These are phyloP conservation scores for Pollenia labialis DNA, from an alignment of 2,888 invertebrate genomes.

Conservation along the genomic window DNA sequence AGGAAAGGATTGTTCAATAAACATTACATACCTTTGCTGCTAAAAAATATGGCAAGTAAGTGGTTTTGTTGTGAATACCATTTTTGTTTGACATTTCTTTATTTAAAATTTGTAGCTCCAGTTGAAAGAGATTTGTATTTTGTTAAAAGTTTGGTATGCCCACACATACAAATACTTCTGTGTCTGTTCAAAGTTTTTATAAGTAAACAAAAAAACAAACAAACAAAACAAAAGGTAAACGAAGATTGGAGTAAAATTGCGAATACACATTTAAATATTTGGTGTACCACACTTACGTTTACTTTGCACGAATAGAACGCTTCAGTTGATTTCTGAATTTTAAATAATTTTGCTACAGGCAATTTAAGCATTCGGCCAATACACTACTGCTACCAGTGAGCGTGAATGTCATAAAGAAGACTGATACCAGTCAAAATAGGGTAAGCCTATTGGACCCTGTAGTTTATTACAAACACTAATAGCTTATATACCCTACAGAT, in stretches of 20 bases:
- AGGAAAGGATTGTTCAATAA: neutral
- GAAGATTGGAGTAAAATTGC: neutral
- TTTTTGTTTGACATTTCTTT: neutral
- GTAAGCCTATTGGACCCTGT: neutral
- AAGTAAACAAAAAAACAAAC: neutral
- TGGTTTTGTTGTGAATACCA: neutral
- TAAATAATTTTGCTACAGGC: slow-evolving; percentile 4
- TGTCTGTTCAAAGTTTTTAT: neutral
- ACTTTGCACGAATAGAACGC: neutral
- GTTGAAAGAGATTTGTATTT: neutral
- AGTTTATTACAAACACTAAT: no score
- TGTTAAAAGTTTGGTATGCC: no score
- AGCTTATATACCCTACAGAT: no score
- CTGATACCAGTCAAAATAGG: neutral
- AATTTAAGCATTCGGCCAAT: slow-evolving; percentile 11
- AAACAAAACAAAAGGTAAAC: neutral
- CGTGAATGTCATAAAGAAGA: neutral
- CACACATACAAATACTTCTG: no score
- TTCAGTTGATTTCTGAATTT: slow-evolving; percentile 56
- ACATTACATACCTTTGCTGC: neutral
- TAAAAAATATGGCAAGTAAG: neutral
- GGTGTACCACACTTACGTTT: neutral
- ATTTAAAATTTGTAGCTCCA: neutral
- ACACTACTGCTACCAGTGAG: neutral
- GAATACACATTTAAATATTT: neutral